Evolutionary conservation across 2,113 vertebrate genomes (phyloP).

Genomic region (Vimba vimba): DNA sequence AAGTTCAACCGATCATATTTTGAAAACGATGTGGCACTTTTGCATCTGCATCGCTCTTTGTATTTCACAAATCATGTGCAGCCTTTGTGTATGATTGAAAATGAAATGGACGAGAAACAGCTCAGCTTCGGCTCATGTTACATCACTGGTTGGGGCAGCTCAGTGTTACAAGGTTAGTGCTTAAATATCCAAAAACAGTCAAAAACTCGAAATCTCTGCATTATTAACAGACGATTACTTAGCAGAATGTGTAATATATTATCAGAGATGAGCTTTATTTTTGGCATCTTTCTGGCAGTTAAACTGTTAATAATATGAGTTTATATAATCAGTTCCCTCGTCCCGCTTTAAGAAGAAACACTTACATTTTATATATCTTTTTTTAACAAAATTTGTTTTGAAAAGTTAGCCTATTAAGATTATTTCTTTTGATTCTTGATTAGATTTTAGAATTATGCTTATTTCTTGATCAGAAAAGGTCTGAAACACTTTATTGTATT

Average conservation of each 20-base stretch:
- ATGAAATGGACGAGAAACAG: slow-evolving; percentile 48
- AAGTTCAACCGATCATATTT: background rate
- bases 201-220: background rate
- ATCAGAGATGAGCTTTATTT: background rate
- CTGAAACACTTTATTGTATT: slow-evolving; percentile 11
- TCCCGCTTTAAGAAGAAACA: background rate
- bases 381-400: background rate
- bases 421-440: background rate
- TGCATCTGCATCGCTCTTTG: slow-evolving; percentile 60
- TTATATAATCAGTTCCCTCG: background rate
- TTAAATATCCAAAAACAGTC: background rate
- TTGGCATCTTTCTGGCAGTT: background rate
- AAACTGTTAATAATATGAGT: background rate
- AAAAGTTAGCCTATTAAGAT: background rate
- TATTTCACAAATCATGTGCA: slow-evolving; percentile 59
- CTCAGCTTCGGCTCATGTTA: slow-evolving; percentile 66
- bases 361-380: no score
- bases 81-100: slow-evolving; percentile 57
- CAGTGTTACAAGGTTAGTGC: slow-evolving; percentile 57
- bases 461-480: background rate
- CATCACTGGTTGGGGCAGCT: slow-evolving; percentile 69
- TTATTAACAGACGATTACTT: background rate
- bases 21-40: slow-evolving; percentile 63
- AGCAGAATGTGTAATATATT: background rate
- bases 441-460: background rate